phyloP scores from a whole-genome alignment of 2,797 vertebrate genomes.

The Thalassophryne amazonica region DNA sequence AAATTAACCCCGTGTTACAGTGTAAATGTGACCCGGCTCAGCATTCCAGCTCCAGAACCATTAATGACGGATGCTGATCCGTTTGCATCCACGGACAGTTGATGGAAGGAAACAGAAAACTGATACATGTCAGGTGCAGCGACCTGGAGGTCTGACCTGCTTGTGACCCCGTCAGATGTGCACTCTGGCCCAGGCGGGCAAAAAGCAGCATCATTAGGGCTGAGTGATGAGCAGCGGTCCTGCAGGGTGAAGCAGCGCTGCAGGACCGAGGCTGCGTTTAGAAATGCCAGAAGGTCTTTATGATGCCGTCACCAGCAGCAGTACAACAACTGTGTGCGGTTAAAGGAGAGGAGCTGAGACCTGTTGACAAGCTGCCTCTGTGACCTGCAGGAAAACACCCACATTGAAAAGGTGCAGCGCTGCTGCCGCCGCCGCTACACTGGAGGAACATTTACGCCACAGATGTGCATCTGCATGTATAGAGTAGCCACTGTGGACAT shows the following conservation, averaged over 20 bases:
- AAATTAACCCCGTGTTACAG: too few relatives aligned
- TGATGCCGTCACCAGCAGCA: conserved; percentile 41
- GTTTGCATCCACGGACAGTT: too few relatives aligned
- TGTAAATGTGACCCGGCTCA: too few relatives aligned
- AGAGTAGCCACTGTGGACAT: conserved; percentile 53
- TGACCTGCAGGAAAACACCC: conserved; percentile 66
- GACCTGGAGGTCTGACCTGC: conserved; percentile 95
- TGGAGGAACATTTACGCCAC: conserved; percentile 32
- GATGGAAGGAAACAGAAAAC: conserved; percentile 37
- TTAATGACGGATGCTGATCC: too few relatives aligned
- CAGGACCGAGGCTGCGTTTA: conserved; percentile 52
- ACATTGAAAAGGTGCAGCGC: conserved; percentile 33
- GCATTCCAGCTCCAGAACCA: too few relatives aligned
- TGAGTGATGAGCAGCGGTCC: conserved; percentile 91
- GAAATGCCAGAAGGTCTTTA: conserved; percentile 63
- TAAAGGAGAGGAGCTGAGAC: background rate
- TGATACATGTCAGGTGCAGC: conserved; percentile 52
- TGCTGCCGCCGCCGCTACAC: too few relatives aligned
- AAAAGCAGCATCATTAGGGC: conserved; percentile 89
- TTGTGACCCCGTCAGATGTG: conserved; percentile 91
- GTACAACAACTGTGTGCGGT: conserved; percentile 41
- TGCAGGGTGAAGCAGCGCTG: conserved; percentile 29
- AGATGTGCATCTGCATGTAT: conserved; percentile 37
- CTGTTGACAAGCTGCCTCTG: conserved; percentile 64
- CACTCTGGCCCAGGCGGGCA: conserved; percentile 82